Percentiles rank a stretch among this genome's conserved stretches.
These are phyloP conservation scores for Carterocephalus palaemon DNA, from an alignment of 2,888 invertebrate genomes.

Conservation along the genomic window DNA sequence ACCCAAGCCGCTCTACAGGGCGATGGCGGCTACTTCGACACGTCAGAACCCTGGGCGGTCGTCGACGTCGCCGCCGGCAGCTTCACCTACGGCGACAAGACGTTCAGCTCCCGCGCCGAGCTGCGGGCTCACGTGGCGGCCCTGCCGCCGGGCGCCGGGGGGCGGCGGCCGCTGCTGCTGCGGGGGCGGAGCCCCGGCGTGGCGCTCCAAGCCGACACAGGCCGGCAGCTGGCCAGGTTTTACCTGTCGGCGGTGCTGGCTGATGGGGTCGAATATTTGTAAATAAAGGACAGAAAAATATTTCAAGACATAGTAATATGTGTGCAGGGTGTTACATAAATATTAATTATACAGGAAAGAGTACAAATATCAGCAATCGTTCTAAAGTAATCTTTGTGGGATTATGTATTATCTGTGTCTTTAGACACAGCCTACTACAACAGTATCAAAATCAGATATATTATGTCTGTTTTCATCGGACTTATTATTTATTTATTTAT, in stretches of 20 bases:
- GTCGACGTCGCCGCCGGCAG: constrained; percentile 36
- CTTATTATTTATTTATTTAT: too few species aligned
- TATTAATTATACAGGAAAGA: background rate
- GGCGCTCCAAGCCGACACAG: constrained; percentile 44
- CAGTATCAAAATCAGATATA: too few species aligned
- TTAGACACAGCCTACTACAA: too few species aligned
- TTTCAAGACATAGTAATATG: too few species aligned
- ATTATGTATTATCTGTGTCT: too few species aligned
- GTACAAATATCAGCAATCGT: too few species aligned
- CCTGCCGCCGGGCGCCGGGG: constrained; percentile 38
- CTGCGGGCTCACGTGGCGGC: constrained; percentile 40
- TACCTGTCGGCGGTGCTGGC: constrained; percentile 49
- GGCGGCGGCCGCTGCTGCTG: constrained; percentile 42
- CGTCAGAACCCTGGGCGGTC: constrained; percentile 47
- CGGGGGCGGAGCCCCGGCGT: constrained; percentile 40
- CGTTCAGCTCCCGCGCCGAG: constrained; percentile 48
- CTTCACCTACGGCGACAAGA: constrained; percentile 50
- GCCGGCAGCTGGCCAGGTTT: constrained; percentile 52
- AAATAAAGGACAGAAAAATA: constrained; percentile 17
- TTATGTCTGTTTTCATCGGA: too few species aligned
- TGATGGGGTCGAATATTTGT: constrained; percentile 54
- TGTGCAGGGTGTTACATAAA: too few species aligned
- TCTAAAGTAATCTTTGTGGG: too few species aligned
- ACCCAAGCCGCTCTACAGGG: constrained; percentile 56
- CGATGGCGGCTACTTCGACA: constrained; percentile 70